Conservation (phyloP, 2,113 vertebrate species). For the Toxostoma redivivum region DNA sequence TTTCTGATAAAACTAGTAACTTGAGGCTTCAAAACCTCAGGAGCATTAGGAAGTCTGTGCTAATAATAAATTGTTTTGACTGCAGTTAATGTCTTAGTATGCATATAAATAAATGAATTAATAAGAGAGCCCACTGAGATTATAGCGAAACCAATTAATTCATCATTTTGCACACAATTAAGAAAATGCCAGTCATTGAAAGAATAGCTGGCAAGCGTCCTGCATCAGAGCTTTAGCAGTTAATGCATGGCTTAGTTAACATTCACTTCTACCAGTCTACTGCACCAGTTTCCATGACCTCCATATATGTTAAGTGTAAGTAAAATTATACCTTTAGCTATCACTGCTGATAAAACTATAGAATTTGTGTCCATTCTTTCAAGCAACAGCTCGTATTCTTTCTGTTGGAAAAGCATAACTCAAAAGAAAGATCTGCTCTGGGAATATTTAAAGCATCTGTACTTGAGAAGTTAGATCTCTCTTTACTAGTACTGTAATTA, state of each 20-base stretch:
- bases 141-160: neutral
- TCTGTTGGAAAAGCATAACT: neutral
- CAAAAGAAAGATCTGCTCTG: neutral
- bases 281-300: neutral
- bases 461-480: neutral
- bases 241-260: neutral
- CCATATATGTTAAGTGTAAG: neutral
- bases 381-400: neutral
- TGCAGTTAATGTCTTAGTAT: neutral
- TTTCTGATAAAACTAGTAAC: neutral
- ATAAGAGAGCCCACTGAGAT: neutral
- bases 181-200: neutral
- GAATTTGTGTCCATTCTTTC: neutral
- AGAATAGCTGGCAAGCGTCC: neutral
- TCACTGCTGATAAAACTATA: neutral
- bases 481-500: neutral
- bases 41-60: neutral
- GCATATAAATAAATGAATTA: conserved; percentile 14
- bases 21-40: neutral
- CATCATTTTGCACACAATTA: conserved; percentile 16
- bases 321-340: neutral
- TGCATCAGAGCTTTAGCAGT: neutral
- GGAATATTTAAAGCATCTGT: neutral
- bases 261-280: neutral
- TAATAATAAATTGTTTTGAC: neutral